Base-by-base conservation (phyloP, 2,797 vertebrate species). In the Sebastes oblongus region DNA sequence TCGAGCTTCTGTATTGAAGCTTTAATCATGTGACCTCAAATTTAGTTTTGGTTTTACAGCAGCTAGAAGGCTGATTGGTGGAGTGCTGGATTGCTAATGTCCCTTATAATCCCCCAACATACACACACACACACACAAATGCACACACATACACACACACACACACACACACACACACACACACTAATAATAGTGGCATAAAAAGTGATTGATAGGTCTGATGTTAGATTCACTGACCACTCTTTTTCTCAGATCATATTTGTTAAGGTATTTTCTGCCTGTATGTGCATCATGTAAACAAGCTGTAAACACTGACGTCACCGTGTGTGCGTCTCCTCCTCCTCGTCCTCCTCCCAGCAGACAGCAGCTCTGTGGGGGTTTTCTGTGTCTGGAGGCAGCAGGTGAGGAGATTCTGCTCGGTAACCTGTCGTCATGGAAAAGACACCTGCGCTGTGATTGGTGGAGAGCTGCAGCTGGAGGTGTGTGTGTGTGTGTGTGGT, bases 381-480 rank as follows among this genome's bases (percentile, higher is more conserved):
- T 61, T 32, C 69, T 56, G 24, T 13, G 36, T 65, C 66, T 58
- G 71, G 24, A 46, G 30, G 58, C 84, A 77, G 73, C 76, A 62
- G 70, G 56, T 76, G 78, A 77, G 56, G 61, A 90, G 77, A 85
- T 83, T 93, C 88, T 93, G 88, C 93, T 89, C 84, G 74, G 91
- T 87, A 93, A 94, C 93, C 76, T 70, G 88, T 92, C 84, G 86
- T 90, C 93, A 91, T 90, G 91, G 90, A 32, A 29, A 66, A 79
- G 75, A 75, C 66, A 61, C 56, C 84, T 39, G 81, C 3, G 3
- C 80, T 77, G 76, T 89, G 87, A 93, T 91, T 91, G 91, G 91
- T 61, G 16, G 77, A 86, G 83, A 84, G 77, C 72, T 3, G 39
- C 75, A 82, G 84, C 88, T 83, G 84, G 77, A 55, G 75, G 83